Conservation (phyloP, 2,113 vertebrate species). For the Hoplias malabaricus region DNA sequence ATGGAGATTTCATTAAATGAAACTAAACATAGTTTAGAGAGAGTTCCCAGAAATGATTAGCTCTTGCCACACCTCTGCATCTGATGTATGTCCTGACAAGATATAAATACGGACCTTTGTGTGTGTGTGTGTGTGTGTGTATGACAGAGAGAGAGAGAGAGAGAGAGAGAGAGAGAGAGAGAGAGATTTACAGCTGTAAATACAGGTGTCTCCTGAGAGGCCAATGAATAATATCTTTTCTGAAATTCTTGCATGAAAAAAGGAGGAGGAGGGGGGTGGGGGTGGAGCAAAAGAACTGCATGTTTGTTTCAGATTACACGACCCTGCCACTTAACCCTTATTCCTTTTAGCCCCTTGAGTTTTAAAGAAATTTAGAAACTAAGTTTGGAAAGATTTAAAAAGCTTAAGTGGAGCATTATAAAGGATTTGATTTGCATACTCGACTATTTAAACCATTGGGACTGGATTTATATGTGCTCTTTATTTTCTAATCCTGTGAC, state of each 20-base stretch:
- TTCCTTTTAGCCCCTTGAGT: background rate
- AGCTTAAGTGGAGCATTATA: background rate
- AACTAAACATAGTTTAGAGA: too few relatives aligned
- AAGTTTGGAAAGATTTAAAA: background rate
- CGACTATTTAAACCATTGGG: background rate
- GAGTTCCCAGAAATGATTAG: background rate
- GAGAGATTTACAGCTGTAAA: conserved; percentile 27
- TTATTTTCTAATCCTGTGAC: background rate
- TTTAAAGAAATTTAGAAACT: background rate
- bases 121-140: background rate
- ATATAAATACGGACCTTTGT: too few relatives aligned
- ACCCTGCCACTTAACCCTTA: background rate
- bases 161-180: background rate
- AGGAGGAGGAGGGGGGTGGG: background rate
- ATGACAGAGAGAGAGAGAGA: background rate
- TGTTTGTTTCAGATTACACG: conserved; percentile 20
- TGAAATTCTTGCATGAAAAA: background rate
- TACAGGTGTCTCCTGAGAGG: conserved; percentile 25
- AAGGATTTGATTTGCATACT: background rate
- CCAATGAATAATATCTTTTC: conserved; percentile 13
- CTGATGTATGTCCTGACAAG: background rate
- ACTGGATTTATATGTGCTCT: background rate
- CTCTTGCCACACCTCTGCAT: background rate
- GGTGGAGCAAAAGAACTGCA: background rate
- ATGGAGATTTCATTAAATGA: too few relatives aligned